Percentiles rank a stretch among this genome's conserved stretches.
These are phyloP conservation scores for Willisornis vidua DNA, from an alignment of 2,113 vertebrate genomes.

Conservation along the genomic window DNA sequence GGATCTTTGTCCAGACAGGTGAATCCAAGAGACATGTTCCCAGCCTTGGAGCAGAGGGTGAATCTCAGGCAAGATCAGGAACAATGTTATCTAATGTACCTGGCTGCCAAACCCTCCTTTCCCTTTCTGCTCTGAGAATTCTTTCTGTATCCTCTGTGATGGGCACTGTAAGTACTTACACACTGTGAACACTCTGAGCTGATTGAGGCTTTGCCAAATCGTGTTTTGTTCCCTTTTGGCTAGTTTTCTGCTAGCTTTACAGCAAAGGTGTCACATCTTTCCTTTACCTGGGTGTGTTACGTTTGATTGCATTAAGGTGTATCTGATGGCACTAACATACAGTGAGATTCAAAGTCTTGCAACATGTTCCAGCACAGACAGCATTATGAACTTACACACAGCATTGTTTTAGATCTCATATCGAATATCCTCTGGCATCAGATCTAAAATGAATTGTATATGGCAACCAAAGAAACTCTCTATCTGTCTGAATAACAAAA, in stretches of 20 bases:
- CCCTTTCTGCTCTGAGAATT: not conserved
- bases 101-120: conserved; percentile 11
- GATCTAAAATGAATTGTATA: conserved; percentile 52
- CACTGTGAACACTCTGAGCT: not conserved
- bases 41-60: not conserved
- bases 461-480: conserved; percentile 47
- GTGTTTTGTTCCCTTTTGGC: conserved; percentile 17
- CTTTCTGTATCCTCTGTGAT: not conserved
- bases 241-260: conserved; percentile 15
- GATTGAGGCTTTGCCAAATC: conserved; percentile 29
- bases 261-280: conserved; percentile 47
- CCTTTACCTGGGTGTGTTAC: not conserved
- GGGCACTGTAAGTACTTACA: not conserved
- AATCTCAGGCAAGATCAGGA: conserved; percentile 34
- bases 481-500: conserved; percentile 21
- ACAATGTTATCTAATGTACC: not conserved
- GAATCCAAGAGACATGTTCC: conserved; percentile 1
- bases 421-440: conserved; percentile 67
- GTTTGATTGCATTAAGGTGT: conserved; percentile 15
- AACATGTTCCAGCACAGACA: conserved; percentile 37
- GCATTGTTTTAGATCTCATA: conserved; percentile 25
- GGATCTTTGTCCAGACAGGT: not conserved
- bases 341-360: conserved; percentile 16
- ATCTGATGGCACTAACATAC: conserved; percentile 40
- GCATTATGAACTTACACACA: not conserved